Conservation (phyloP, 2,888 invertebrate genomes). For the Lamproptera curius region DNA sequence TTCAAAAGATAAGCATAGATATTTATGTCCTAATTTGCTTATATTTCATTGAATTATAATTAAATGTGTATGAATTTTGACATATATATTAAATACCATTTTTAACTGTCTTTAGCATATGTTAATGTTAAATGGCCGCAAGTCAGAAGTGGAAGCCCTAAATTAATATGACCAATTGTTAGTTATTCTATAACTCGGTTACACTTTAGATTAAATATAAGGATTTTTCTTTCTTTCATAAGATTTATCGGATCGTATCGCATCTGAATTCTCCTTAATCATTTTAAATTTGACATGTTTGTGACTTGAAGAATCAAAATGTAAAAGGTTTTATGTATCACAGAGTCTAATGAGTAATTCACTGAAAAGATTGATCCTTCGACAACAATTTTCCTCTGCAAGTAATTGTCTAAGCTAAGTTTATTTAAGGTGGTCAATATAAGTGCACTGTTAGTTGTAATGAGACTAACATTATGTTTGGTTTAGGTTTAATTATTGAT, state of each 20-base stretch:
- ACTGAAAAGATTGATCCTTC: too few species aligned
- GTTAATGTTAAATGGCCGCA: background rate
- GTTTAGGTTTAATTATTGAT: slow-evolving; percentile 7
- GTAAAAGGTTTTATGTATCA: too few species aligned
- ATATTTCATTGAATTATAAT: too few species aligned
- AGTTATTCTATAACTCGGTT: slow-evolving; percentile 16
- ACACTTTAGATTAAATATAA: slow-evolving; percentile 9
- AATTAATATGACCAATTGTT: slow-evolving; percentile 11
- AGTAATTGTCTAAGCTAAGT: slow-evolving; percentile 7
- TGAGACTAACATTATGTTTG: slow-evolving; percentile 1
- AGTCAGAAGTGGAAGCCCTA: slow-evolving; percentile 1
- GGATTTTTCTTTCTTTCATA: background rate
- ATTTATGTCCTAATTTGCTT: too few species aligned
- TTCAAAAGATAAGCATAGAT: too few species aligned
- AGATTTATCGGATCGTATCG: background rate
- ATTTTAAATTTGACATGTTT: background rate
- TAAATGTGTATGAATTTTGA: too few species aligned
- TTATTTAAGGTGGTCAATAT: slow-evolving; percentile 9
- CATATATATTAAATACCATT: too few species aligned
- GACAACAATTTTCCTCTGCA: too few species aligned
- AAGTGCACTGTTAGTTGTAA: slow-evolving; percentile 8
- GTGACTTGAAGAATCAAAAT: too few species aligned
- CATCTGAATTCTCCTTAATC: slow-evolving; percentile 2
- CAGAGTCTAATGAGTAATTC: too few species aligned
- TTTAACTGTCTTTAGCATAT: too few species aligned